These are phyloP conservation scores for Phrynocephalus versicolor DNA, from an alignment of 2,113 vertebrate genomes.

Conservation along the genomic window DNA sequence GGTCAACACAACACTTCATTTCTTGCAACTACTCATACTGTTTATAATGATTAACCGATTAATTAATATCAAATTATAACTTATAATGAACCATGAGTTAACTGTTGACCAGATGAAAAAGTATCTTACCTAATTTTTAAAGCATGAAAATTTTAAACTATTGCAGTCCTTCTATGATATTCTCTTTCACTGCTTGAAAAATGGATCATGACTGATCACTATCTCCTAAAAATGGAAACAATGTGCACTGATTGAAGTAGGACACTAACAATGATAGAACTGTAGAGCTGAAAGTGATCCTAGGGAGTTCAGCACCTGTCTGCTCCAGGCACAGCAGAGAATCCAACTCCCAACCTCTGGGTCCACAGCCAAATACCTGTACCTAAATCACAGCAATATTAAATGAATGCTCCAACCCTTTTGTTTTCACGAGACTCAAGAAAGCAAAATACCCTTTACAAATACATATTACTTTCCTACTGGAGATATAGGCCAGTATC, in stretches of 20 bases:
- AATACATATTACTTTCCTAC: too few species aligned
- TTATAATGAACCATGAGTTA: not conserved
- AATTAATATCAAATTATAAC: not conserved
- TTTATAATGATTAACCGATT: not conserved
- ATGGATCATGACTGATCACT: constrained; percentile 34
- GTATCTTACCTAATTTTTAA: not conserved
- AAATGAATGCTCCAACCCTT: constrained; percentile 51
- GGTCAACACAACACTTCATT: not conserved
- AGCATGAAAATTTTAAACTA: not conserved
- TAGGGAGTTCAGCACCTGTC: too few species aligned
- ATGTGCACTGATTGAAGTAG: constrained; percentile 8
- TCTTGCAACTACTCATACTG: not conserved
- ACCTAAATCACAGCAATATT: constrained; percentile 24
- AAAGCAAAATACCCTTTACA: constrained; percentile 21
- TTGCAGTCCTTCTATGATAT: constrained; percentile 32
- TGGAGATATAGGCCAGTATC: too few species aligned
- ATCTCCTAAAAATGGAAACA: constrained; percentile 32
- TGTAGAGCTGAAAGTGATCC: too few species aligned
- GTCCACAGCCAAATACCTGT: too few species aligned
- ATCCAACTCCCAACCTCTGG: too few species aligned
- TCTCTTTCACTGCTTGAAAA: constrained; percentile 5
- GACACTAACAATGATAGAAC: not conserved
- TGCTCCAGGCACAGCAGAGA: too few species aligned
- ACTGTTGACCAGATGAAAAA: not conserved
- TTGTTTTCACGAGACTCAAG: constrained; percentile 68